Percentiles rank a stretch among this genome's conserved stretches.
Conservation (phyloP, 1,140 invertebrate genomes). For the Bombus fervidus region DNA sequence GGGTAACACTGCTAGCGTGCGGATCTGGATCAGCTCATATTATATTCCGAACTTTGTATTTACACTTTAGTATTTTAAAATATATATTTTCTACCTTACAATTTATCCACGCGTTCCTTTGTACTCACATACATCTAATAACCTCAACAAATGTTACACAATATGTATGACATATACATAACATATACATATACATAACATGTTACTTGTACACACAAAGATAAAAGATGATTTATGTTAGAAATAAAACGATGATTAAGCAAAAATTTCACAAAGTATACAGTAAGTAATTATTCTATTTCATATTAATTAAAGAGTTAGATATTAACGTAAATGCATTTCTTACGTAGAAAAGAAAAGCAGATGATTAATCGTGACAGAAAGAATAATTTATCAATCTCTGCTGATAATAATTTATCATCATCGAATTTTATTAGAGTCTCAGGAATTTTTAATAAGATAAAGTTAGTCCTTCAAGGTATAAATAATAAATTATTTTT, state of each 20-base stretch:
- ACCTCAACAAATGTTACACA: too few relatives aligned
- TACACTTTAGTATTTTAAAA: too few relatives aligned
- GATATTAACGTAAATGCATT: neutral
- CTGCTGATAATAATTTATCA: neutral
- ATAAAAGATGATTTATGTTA: neutral
- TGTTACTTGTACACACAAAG: neutral
- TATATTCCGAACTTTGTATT: too few relatives aligned
- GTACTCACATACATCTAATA: too few relatives aligned
- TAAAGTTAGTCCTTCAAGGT: too few relatives aligned
- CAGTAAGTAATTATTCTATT: neutral
- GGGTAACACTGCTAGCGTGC: too few relatives aligned
- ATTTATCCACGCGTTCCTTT: too few relatives aligned
- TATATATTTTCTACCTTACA: too few relatives aligned
- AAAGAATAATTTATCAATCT: conserved; percentile 9
- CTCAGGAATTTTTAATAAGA: too few relatives aligned
- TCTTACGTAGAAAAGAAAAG: neutral
- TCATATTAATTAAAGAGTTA: neutral
- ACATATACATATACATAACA: too few relatives aligned
- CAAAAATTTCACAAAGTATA: neutral
- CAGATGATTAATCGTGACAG: neutral
- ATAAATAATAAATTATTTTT: neutral
- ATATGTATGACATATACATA: too few relatives aligned
- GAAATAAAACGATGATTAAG: neutral
- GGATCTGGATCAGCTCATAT: too few relatives aligned
- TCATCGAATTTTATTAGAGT: neutral